phyloP scores from a whole-genome alignment of 2,888 invertebrate species.

The Hypomecis atomaria region DNA sequence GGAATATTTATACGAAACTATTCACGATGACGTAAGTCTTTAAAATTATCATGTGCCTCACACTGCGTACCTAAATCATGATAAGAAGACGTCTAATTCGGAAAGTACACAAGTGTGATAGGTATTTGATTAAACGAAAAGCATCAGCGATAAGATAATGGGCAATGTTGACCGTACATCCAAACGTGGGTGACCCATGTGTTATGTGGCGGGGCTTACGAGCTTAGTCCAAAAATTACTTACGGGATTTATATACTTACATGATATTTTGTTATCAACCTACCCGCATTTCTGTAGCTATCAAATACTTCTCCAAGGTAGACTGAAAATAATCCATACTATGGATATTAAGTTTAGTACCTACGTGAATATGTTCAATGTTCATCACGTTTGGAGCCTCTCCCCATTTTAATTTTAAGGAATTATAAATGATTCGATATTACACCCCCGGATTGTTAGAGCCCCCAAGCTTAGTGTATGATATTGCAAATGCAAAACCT shows the following conservation, averaged over 20 bases:
- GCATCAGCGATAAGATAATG: constrained; percentile 40
- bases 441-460: too few relatives aligned
- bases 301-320: too few relatives aligned
- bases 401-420: too few relatives aligned
- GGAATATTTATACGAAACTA: constrained; percentile 18
- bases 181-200: constrained; percentile 28
- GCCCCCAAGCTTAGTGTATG: too few relatives aligned
- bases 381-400: too few relatives aligned
- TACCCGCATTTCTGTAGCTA: too few relatives aligned
- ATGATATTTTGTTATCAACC: background rate
- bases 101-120: constrained; percentile 35
- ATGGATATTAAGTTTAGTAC: too few relatives aligned
- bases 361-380: too few relatives aligned
- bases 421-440: too few relatives aligned
- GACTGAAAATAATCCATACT: too few relatives aligned
- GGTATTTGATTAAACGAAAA: constrained; percentile 33
- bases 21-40: constrained; percentile 28
- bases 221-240: background rate
- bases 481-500: too few relatives aligned
- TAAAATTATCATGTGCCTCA: constrained; percentile 31
- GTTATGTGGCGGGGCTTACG: constrained; percentile 4
- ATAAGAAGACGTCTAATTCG: constrained; percentile 43
- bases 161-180: constrained; percentile 34
- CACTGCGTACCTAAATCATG: constrained; percentile 34
- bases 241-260: too few relatives aligned